phyloP scores from a whole-genome alignment of 2,797 vertebrate species.

The Echeneis naucrates region DNA sequence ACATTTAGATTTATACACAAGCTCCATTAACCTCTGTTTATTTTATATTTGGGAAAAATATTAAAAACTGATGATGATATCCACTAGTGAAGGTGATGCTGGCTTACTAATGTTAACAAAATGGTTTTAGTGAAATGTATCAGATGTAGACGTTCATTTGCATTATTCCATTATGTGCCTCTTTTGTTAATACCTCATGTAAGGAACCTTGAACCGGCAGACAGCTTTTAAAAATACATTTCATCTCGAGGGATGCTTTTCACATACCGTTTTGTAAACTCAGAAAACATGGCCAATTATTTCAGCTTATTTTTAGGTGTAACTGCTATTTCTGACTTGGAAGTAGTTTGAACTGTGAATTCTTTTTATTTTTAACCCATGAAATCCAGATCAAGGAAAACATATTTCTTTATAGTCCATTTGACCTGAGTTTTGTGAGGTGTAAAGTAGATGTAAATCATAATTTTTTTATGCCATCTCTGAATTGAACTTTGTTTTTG shows the following conservation, averaged over 20 bases:
- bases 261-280: background rate
- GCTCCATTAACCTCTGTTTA: too few species aligned
- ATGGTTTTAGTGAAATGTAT: background rate
- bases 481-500: conserved; percentile 3
- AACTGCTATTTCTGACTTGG: background rate
- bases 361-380: background rate
- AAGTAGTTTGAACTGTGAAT: background rate
- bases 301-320: background rate
- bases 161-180: background rate
- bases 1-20: too few species aligned
- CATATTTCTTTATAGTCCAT: conserved; percentile 12
- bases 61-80: too few species aligned
- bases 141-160: conserved; percentile 2
- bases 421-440: background rate
- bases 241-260: background rate
- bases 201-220: background rate
- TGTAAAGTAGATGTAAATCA: conserved; percentile 3
- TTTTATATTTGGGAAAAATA: too few species aligned
- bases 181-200: background rate
- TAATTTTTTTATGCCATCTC: conserved; percentile 19
- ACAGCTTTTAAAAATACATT: background rate
- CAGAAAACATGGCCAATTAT: background rate
- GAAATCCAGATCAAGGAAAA: conserved; percentile 15
- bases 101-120: background rate
- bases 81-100: background rate